phyloP scores from a whole-genome alignment of 2,797 vertebrate genomes.

The Anguilla pacifica region DNA sequence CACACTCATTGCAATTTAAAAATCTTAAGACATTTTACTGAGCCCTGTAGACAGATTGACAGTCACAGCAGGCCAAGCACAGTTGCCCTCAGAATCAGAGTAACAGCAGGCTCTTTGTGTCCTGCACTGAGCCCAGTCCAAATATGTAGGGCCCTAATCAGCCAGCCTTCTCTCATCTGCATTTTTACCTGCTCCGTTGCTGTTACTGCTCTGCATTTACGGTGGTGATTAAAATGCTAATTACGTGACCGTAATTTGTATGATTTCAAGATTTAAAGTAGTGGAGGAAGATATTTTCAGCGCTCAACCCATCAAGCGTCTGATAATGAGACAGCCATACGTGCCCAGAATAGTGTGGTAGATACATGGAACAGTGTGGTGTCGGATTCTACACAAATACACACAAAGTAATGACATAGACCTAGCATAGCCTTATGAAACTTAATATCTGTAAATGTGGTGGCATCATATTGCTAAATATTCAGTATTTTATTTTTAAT shows the following conservation, averaged over 20 bases:
- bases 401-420: background rate
- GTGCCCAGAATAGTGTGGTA: background rate
- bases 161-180: background rate
- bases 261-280: background rate
- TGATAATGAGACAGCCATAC: background rate
- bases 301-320: background rate
- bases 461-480: background rate
- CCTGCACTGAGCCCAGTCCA: background rate
- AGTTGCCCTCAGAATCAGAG: background rate
- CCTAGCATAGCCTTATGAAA: background rate
- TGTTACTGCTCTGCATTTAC: background rate
- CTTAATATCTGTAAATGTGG: background rate
- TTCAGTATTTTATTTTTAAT: no score
- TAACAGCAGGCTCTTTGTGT: background rate
- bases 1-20: no score
- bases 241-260: background rate
- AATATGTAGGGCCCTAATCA: background rate
- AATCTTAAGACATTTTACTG: background rate
- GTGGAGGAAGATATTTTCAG: background rate
- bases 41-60: background rate
- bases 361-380: background rate
- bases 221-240: background rate
- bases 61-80: background rate
- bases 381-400: background rate
- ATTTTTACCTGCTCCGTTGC: background rate